Base-by-base conservation (phyloP, 2,888 invertebrate species). In the Aspidiotus destructor region DNA sequence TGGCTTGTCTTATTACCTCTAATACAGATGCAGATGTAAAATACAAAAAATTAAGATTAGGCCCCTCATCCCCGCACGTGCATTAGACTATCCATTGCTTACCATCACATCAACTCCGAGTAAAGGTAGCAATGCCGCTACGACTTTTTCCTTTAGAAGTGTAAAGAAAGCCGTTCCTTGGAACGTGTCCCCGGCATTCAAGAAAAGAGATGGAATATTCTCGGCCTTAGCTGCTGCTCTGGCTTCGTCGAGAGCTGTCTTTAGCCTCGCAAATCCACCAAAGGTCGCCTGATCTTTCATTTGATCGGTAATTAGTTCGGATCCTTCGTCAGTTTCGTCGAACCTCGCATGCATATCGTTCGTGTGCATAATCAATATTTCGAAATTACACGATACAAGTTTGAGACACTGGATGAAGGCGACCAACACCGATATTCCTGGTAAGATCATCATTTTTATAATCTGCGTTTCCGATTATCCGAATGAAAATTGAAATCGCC, bases 141-240 rank as follows among this genome's bases (percentile, higher is more conserved):
- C 87, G 9, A 91, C 87, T 73, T 83, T 82, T 83, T 89, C 89
- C 74, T 88, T 89, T 79, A 88, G 89, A 8, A 89, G 79, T 8
- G 86, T 86, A 79, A 88, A 95, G 89, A 91, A 94, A 0, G 88
- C 82, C 0, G 92, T 89, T 0, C 95, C 95, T 1, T 91, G 90
- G 77, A 87, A 96, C 0, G 92, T 92, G 77, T 95, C 95, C 0
- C 95, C 95, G 0, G 92, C 95, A 75, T 94, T 93, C 15, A 96
- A 80, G 75, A 90, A 92, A 6, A 95, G 75, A 0, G 88, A 87
- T 0, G 85, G 84, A 0, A 81, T 84, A 44, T 83, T 84, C 40
- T 81, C 80, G 3, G 76, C 75, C 0, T 81, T 81, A 0, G 81
- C 81, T 17, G 81, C 81, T 71, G 78, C 70, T 77, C 74, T 63